These are phyloP conservation scores for Alectura lathami DNA, from an alignment of 2,113 vertebrate species.

Conservation along the genomic window DNA sequence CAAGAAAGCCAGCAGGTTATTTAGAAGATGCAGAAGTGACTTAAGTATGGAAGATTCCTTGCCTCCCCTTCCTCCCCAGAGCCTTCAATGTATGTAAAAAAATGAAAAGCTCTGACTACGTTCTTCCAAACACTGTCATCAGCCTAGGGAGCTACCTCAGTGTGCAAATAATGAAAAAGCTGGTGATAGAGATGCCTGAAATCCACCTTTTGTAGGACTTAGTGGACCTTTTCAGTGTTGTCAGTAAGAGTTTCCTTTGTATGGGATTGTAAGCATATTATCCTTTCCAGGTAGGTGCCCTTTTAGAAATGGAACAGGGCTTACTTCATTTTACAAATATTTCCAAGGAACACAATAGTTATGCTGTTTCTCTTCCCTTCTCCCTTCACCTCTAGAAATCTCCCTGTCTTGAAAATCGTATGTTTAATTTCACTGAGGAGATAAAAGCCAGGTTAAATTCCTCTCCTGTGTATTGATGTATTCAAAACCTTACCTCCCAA, in stretches of 20 bases:
- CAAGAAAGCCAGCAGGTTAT: background rate
- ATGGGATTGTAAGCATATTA: background rate
- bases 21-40: background rate
- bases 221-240: background rate
- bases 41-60: background rate
- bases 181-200: background rate
- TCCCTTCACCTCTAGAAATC: background rate
- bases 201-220: background rate
- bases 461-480: background rate
- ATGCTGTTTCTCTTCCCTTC: background rate
- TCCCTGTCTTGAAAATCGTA: background rate
- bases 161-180: background rate
- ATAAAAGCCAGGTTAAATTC: background rate
- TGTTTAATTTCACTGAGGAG: background rate
- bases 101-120: background rate
- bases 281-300: background rate
- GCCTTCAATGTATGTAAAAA: background rate
- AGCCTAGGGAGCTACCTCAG: background rate
- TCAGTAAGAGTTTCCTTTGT: background rate
- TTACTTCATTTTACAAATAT: background rate
- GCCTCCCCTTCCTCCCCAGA: background rate
- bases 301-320: background rate
- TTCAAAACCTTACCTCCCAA: background rate
- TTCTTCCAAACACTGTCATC: background rate
- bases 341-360: background rate